Conservation (phyloP, 2,797 vertebrate species). For the Enteromius paludinosus region DNA sequence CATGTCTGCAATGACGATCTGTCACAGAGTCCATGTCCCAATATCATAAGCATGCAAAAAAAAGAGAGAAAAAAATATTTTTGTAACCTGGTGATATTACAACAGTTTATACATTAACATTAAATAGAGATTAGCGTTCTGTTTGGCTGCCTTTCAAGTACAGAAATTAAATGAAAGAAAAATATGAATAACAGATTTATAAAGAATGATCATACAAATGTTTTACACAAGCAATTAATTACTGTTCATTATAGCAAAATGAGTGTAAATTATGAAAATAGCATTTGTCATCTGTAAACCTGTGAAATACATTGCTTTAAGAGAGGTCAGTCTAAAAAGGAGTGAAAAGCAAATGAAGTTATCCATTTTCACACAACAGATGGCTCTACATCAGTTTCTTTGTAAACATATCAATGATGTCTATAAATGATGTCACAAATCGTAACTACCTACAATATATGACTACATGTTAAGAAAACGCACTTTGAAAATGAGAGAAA, state of each 20-base stretch:
- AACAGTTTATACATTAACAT: constrained; percentile 31
- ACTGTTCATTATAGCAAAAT: constrained; percentile 25
- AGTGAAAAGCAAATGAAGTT: constrained; percentile 34
- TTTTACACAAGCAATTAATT: constrained; percentile 34
- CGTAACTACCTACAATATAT: constrained; percentile 20
- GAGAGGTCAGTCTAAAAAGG: constrained; percentile 28
- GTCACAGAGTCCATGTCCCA: constrained; percentile 40
- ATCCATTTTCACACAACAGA: not conserved
- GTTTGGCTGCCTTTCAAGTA: constrained; percentile 37
- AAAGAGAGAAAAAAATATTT: not conserved
- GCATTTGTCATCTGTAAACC: constrained; percentile 27
- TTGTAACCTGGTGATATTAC: constrained; percentile 25
- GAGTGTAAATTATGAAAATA: constrained; percentile 34
- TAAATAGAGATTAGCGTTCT: constrained; percentile 39
- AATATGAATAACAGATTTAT: constrained; percentile 18
- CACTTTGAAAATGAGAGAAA: constrained; percentile 13
- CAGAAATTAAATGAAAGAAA: constrained; percentile 26
- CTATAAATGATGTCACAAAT: not conserved
- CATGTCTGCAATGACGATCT: constrained; percentile 70
- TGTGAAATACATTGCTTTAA: constrained; percentile 32
- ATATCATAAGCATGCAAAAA: constrained; percentile 43
- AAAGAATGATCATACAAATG: constrained; percentile 20
- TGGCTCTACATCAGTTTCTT: not conserved
- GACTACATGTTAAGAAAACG: constrained; percentile 33
- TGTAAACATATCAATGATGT: constrained; percentile 17